These are phyloP conservation scores for Pardalotus punctatus DNA, from an alignment of 2,113 vertebrate species.

Conservation along the genomic window DNA sequence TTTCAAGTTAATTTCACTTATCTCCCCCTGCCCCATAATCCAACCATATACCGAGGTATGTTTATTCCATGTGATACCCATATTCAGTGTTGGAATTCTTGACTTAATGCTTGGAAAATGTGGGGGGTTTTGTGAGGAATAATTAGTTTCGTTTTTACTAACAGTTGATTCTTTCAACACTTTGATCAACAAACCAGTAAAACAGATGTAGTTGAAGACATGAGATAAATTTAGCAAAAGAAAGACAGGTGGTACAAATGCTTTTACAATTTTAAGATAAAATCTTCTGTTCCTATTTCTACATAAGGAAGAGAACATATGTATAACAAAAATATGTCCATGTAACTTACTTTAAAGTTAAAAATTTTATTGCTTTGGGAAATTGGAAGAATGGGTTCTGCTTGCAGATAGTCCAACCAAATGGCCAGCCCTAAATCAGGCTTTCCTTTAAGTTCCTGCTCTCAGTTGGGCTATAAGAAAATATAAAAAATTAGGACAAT, in stretches of 20 bases:
- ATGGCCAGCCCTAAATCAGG: background rate
- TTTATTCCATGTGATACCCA: background rate
- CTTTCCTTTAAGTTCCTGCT: background rate
- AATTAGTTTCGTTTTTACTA: background rate
- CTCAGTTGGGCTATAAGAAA: background rate
- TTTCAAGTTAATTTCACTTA: conserved; percentile 41
- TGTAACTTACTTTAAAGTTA: background rate
- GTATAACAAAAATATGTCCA: background rate
- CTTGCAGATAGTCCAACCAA: background rate
- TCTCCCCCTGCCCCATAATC: background rate
- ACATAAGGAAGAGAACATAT: background rate
- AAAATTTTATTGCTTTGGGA: background rate
- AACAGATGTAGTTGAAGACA: background rate
- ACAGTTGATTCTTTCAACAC: background rate
- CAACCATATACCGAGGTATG: background rate
- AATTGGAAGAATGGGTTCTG: background rate
- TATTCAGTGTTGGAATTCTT: background rate
- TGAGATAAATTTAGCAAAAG: background rate
- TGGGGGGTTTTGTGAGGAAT: background rate
- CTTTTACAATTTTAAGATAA: background rate
- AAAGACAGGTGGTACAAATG: background rate
- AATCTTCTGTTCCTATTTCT: background rate
- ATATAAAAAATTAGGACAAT: background rate
- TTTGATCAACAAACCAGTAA: background rate
- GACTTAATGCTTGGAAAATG: background rate